phyloP scores from a whole-genome alignment of 2,888 invertebrate genomes.

The Crocallis elinguaria region DNA sequence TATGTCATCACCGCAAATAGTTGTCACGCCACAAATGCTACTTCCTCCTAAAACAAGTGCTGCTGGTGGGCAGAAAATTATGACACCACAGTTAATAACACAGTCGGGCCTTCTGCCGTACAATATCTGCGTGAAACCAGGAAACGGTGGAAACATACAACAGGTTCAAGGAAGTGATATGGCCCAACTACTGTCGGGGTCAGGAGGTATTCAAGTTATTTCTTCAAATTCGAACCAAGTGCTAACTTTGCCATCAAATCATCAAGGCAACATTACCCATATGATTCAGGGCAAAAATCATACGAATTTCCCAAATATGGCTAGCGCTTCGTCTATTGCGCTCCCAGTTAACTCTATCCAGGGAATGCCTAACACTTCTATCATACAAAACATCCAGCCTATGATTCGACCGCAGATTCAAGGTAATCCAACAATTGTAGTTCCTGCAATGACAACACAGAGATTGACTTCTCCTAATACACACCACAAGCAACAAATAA shows the following conservation, averaged over 20 bases:
- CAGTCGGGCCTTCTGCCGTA: slow-evolving; percentile 76
- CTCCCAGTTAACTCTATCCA: slow-evolving; percentile 79
- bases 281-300: slow-evolving; percentile 79
- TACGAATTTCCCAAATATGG: slow-evolving; percentile 77
- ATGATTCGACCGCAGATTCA: slow-evolving; percentile 80
- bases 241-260: slow-evolving; percentile 75
- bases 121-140: slow-evolving; percentile 80
- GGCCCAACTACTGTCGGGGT: slow-evolving; percentile 73
- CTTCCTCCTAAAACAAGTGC: slow-evolving; percentile 76
- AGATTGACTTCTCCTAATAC: slow-evolving; percentile 73
- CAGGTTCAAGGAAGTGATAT: slow-evolving; percentile 77
- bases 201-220: slow-evolving; percentile 80
- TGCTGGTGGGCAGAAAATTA: slow-evolving; percentile 69
- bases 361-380: slow-evolving; percentile 75
- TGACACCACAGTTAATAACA: slow-evolving; percentile 76
- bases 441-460: slow-evolving; percentile 77
- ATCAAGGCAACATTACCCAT: slow-evolving; percentile 64
- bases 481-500: slow-evolving; percentile 76
- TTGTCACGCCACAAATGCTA: slow-evolving; percentile 81
- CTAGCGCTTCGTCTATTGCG: slow-evolving; percentile 79
- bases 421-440: slow-evolving; percentile 77
- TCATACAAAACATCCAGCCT: slow-evolving; percentile 80
- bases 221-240: slow-evolving; percentile 82
- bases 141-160: slow-evolving; percentile 73
- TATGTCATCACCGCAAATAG: slow-evolving; percentile 79